Evolutionary conservation across 2,113 vertebrate species (phyloP).

Genomic region (Nerophis ophidion): DNA sequence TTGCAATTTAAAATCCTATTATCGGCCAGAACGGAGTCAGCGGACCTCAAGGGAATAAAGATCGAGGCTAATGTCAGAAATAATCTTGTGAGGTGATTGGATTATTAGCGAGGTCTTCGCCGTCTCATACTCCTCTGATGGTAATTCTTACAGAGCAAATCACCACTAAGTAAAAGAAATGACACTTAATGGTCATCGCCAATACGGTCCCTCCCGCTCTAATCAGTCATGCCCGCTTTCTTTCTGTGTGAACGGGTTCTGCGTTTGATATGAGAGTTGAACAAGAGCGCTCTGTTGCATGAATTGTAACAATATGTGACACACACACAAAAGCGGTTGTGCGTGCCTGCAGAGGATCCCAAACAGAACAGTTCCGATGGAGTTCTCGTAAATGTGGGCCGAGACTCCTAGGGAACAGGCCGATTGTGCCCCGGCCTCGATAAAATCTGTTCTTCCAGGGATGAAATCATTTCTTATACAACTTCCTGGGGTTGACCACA

Average conservation of each 20-base stretch:
- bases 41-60: slow-evolving; percentile 60
- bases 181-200: slow-evolving; percentile 27
- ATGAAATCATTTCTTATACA: too few relatives aligned
- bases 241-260: slow-evolving; percentile 10
- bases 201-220: slow-evolving; percentile 27
- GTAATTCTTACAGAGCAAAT: slow-evolving; percentile 15
- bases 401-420: too few relatives aligned
- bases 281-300: slow-evolving; percentile 24
- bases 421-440: too few relatives aligned
- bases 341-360: too few relatives aligned
- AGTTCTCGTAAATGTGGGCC: too few relatives aligned
- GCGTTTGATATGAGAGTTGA: background rate
- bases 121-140: slow-evolving; percentile 11
- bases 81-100: slow-evolving; percentile 47
- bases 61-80: slow-evolving; percentile 49
- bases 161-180: background rate
- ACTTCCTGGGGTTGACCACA: too few relatives aligned
- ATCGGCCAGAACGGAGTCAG: slow-evolving; percentile 55
- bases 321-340: too few relatives aligned
- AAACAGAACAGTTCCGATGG: too few relatives aligned
- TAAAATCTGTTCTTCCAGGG: too few relatives aligned
- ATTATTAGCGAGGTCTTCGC: slow-evolving; percentile 38
- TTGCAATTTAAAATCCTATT: slow-evolving; percentile 70
- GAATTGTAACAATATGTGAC: slow-evolving; percentile 26
- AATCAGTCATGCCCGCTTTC: slow-evolving; percentile 43